Conservation (phyloP, 35 echinoderm and acorn worm species). For the Hemicentrotus pulcherrimus region DNA sequence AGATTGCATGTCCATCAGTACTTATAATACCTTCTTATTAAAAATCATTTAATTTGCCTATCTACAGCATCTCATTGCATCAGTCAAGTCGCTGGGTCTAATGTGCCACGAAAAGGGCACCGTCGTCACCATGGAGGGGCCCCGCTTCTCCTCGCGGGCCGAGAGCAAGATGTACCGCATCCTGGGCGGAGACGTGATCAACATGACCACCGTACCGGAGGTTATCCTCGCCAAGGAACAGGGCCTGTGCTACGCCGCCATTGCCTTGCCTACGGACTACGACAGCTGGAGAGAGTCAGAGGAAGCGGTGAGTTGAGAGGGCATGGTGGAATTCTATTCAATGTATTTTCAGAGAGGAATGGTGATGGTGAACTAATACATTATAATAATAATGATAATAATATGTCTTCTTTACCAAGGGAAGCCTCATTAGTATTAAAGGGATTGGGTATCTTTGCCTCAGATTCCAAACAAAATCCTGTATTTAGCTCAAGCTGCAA, state of each 20-base stretch:
- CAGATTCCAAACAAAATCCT: too few relatives aligned
- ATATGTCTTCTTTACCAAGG: too few relatives aligned
- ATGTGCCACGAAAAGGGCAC: constrained; percentile 71
- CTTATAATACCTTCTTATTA: too few relatives aligned
- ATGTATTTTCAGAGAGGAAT: too few relatives aligned
- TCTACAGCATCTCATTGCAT: constrained; percentile 69
- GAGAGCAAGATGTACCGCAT: constrained; percentile 85
- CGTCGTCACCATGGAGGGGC: constrained; percentile 86
- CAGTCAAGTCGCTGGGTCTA: constrained; percentile 54
- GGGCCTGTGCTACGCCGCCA: constrained; percentile 81
- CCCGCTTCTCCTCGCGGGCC: constrained; percentile 81
- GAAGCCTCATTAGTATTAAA: too few relatives aligned
- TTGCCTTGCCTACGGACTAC: constrained; percentile 91
- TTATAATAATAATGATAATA: too few relatives aligned
- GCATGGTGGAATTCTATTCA: neutral
- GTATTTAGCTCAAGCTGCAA: too few relatives aligned
- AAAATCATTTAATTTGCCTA: neutral
- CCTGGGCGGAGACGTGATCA: constrained; percentile 84
- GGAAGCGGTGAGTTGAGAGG: constrained; percentile 64
- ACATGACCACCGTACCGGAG: constrained; percentile 98
- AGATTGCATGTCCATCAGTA: too few relatives aligned
- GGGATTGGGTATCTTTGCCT: too few relatives aligned
- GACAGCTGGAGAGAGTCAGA: constrained; percentile 83
- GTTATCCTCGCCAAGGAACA: constrained; percentile 87
- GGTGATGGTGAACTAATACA: too few relatives aligned